Evolutionary conservation across 2,888 invertebrate genomes (phyloP), one percentile per base, ranked within the genome.

Genomic region (Cinara cedri): DNA sequence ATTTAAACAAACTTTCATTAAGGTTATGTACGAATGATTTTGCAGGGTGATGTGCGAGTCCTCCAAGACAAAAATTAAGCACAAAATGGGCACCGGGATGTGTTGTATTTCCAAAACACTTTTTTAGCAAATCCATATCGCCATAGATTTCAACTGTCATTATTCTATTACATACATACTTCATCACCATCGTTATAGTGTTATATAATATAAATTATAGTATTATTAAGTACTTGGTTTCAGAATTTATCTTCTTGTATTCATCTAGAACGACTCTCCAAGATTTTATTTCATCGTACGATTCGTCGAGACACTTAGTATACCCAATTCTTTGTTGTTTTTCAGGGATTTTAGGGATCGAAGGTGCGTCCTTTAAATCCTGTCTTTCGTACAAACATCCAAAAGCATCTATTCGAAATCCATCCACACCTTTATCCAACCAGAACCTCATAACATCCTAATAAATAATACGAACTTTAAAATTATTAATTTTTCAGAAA

Each of bases 351-450:
- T n/a, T n/a, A n/a, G n/a, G n/a, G n/a, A 9, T 9, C 21, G 1
- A 0, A 0, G 85, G 84, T 74, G 85, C 85, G 82, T 86, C 86
- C 16, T 87, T 87, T 76, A 88, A 88, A 44, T 72, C 83, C 8
- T 51, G 26, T 62, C 83, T 83, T 71, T 84, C 84, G 13, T 82
- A 82, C 55, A 84, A 34, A 26, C 62, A 83, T 62, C 34, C 16
- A 1, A 81, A 84, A 0, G 89, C 87, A 83, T 90, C 90, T 1
- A 93, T 86, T 72, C 93, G 89, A 85, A 94, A 92, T 0, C 94
- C 94, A 83, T 92, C 91, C 0, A 91, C 90, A 0, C 93, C 94
- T 81, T 89, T 89, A 44, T 90, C 88, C 42, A 94, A 85, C 94
- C 94, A 95, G 85, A 91, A 92, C 81, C 85, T 85, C 83, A 94